Base-by-base conservation (phyloP, 2,888 invertebrate genomes). In the Campoletis raptor region DNA sequence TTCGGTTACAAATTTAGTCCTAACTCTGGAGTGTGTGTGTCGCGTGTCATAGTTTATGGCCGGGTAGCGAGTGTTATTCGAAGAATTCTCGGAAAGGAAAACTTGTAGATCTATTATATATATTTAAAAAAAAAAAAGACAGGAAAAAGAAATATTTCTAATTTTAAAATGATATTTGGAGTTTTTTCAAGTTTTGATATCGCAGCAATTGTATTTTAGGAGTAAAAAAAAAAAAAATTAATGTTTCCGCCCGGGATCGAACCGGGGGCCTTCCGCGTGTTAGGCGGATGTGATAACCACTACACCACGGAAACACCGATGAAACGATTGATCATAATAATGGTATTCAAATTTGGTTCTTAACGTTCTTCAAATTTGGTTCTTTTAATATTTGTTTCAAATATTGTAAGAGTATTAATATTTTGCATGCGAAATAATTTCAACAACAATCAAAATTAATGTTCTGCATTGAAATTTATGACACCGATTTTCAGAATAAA, bases 201-300 rank as follows among this genome's bases (percentile, higher is more conserved):
- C n/a, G n/a, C 5, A 15, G 4, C 0, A 15, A 48, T 18, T n/a
- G n/a, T n/a, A n/a, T n/a, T 57, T 57, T 57, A 24, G 21, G 54
- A 57, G 54, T 30, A 37, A 15, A 24, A 48, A 66, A 74, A 24
- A 30, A 21, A 72, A 79, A 77, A 85, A 85, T 79, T 95, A 87
- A 91, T 97, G 97, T 97, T 97, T 97, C 96, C 97, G 97, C 97
- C 97, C 97, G 97, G 97, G 97, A 96, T 97, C 97, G 97, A 97
- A 97, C 97, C 97, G 97, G 97, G 97, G 97, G 96, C 97, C 97
- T 97, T 97, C 97, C 97, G 97, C 97, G 97, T 97, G 97, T 97
- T 97, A 97, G 97, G 97, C 97, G 97, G 97, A 97, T 97, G 97
- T 97, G 97, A 97, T 97, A 97, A 97, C 97, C 97, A 97, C 97